A percentile compares a stretch with the other conserved stretches of the same genome.
phyloP scores from a whole-genome alignment of 2,797 vertebrate species.

The Notolepis coatsorum region DNA sequence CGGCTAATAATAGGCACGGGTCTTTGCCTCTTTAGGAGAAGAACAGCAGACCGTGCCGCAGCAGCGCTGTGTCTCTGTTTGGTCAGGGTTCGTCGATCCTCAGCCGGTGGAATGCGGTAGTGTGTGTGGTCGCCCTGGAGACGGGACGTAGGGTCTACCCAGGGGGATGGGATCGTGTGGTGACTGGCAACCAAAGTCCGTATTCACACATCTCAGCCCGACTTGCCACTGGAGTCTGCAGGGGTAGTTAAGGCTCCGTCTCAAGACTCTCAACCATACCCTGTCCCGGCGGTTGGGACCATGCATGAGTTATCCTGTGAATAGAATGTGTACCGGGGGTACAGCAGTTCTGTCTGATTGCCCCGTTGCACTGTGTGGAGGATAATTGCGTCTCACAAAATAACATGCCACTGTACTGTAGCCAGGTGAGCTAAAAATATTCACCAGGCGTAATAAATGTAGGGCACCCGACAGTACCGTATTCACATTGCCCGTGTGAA shows the following conservation, averaged over 20 bases:
- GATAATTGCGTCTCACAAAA: slow-evolving; percentile 30
- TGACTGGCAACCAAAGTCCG: slow-evolving; percentile 60
- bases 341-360: slow-evolving; percentile 15
- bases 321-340: slow-evolving; percentile 34
- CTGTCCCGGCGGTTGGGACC: slow-evolving; percentile 43
- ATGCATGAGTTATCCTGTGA: slow-evolving; percentile 27
- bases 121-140: slow-evolving; percentile 72
- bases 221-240: slow-evolving; percentile 25
- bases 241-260: slow-evolving; percentile 23
- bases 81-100: slow-evolving; percentile 48
- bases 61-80: slow-evolving; percentile 53
- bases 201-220: slow-evolving; percentile 29
- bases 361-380: not conserved
- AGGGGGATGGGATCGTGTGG: slow-evolving; percentile 36
- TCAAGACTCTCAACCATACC: slow-evolving; percentile 24
- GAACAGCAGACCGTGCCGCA: slow-evolving; percentile 34
- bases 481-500: too few relatives aligned
- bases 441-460: slow-evolving; percentile 25
- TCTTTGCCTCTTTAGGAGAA: slow-evolving; percentile 3
- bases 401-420: slow-evolving; percentile 4
- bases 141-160: slow-evolving; percentile 64
- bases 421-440: slow-evolving; percentile 21
- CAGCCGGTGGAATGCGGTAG: slow-evolving; percentile 61
- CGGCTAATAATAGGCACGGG: slow-evolving; percentile 8
- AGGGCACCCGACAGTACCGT: too few relatives aligned